Evolutionary conservation across 2,113 vertebrate genomes (phyloP).

Genomic region (Pelmatolapia mariae): DNA sequence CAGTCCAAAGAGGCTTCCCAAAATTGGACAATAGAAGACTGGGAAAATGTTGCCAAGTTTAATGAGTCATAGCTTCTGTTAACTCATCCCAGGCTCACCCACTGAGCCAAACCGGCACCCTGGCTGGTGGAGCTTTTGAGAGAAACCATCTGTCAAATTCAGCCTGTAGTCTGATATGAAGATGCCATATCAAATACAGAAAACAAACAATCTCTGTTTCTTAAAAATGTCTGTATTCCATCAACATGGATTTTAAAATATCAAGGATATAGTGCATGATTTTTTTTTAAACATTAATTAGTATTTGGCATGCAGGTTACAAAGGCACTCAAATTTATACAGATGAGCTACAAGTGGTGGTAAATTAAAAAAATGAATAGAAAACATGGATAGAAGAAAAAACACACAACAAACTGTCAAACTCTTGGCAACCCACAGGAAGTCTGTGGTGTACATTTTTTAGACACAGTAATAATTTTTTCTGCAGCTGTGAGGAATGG

Average conservation of each 20-base stretch:
- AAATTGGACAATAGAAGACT: neutral
- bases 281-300: slow-evolving; percentile 16
- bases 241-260: slow-evolving; percentile 42
- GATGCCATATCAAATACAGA: neutral
- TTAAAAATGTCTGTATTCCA: slow-evolving; percentile 47
- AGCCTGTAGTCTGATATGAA: neutral
- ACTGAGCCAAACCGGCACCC: neutral
- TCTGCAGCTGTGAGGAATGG: neutral
- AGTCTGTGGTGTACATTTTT: neutral
- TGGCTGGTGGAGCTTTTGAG: neutral
- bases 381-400: slow-evolving; percentile 9
- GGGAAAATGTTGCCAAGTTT: neutral
- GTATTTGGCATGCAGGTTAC: slow-evolving; percentile 35
- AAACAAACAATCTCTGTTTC: neutral
- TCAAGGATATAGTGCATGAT: slow-evolving; percentile 28
- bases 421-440: neutral
- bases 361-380: slow-evolving; percentile 17
- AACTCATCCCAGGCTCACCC: neutral
- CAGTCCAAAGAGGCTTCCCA: neutral
- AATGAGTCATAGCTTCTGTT: neutral
- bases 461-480: neutral
- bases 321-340: slow-evolving; percentile 48
- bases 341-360: slow-evolving; percentile 27
- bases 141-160: neutral
- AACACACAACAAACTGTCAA: neutral